Evolutionary conservation across 2,113 vertebrate species (phyloP).

Genomic region (Podocnemis expansa): DNA sequence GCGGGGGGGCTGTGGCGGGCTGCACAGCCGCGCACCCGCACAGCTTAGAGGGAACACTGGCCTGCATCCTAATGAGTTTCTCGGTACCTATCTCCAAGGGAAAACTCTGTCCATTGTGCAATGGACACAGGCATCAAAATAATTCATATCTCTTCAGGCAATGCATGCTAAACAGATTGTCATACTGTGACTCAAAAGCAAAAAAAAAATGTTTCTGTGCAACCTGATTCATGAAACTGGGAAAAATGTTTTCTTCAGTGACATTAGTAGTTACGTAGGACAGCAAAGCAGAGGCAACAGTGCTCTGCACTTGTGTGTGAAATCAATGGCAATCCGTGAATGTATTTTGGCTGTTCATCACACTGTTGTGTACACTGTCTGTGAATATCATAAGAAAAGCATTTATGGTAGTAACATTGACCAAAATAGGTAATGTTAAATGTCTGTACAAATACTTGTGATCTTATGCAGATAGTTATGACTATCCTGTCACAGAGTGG

Average conservation of each 20-base stretch:
- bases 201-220: not conserved
- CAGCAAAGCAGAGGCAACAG: not conserved
- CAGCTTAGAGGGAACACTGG: too few species aligned
- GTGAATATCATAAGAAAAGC: fast-evolving
- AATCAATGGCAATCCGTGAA: too few species aligned
- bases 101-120: not conserved
- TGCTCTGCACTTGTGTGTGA: too few species aligned
- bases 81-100: not conserved
- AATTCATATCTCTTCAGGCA: not conserved
- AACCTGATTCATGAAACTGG: not conserved
- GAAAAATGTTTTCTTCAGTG: not conserved
- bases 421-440: not conserved
- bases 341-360: not conserved
- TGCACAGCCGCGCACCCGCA: too few species aligned
- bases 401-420: not conserved
- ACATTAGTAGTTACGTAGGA: not conserved
- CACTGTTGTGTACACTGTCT: not conserved
- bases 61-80: not conserved
- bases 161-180: not conserved
- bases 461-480: not conserved
- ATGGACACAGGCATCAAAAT: not conserved
- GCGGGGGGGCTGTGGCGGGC: too few species aligned
- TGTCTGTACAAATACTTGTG: not conserved
- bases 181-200: not conserved
- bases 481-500: not conserved